These are phyloP conservation scores for Lepidonotus clava DNA, from an alignment of 2,888 invertebrate species.

Conservation along the genomic window DNA sequence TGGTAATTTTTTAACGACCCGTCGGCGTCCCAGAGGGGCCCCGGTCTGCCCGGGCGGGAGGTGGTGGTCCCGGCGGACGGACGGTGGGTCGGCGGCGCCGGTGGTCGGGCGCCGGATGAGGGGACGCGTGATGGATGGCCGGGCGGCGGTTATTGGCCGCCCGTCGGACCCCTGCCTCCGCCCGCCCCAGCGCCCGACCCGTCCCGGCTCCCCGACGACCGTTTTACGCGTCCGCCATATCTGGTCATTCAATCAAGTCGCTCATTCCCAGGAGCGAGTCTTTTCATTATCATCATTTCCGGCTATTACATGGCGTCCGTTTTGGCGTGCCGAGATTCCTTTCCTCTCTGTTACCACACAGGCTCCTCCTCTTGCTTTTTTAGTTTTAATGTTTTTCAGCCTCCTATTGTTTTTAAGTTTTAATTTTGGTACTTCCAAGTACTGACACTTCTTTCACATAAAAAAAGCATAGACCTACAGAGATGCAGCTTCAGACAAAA, in stretches of 20 bases:
- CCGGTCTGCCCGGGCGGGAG: not conserved
- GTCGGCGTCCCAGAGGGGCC: no score
- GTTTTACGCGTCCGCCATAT: no score
- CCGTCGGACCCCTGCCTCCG: no score
- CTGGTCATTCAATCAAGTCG: not conserved
- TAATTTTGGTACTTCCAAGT: no score
- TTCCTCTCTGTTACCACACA: not conserved
- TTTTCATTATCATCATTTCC: conserved; percentile 48
- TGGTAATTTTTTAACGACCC: not conserved
- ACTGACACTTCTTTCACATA: no score
- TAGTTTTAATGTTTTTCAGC: no score
- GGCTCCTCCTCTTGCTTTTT: no score
- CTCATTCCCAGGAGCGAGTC: not conserved
- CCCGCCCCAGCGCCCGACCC: no score
- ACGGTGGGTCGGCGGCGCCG: not conserved
- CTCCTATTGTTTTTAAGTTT: no score
- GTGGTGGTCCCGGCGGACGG: not conserved
- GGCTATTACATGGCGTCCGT: not conserved
- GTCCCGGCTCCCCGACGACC: no score
- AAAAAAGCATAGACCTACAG: no score
- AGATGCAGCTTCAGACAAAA: no score
- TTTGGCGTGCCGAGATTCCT: conserved; percentile 13
- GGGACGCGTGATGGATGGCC: conserved; percentile 22
- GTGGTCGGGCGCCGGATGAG: not conserved
- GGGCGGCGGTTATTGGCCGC: not conserved